A percentile compares a stretch with the other conserved stretches of the same genome.
Conservation (phyloP, 2,888 invertebrate species). For the Rotaria macrura region DNA sequence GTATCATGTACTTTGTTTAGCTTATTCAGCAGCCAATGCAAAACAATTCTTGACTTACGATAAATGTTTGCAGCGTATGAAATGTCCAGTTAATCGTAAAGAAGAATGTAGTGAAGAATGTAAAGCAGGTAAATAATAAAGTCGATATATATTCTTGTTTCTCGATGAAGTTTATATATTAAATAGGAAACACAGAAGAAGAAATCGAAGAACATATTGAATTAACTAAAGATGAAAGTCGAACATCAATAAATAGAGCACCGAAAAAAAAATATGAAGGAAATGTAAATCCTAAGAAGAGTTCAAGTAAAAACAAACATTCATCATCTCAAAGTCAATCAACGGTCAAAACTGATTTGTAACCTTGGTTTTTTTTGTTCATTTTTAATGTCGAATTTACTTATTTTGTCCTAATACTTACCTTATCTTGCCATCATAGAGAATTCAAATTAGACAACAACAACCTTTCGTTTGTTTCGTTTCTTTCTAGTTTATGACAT, state of each 20-base stretch:
- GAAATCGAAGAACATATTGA: slow-evolving; percentile 18
- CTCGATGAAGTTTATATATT: background rate
- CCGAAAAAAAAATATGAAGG: background rate
- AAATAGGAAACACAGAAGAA: background rate
- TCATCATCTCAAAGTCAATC: background rate
- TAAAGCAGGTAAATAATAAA: background rate
- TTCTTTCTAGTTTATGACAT: too few species aligned
- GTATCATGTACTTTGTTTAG: background rate
- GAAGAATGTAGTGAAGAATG: slow-evolving; percentile 22
- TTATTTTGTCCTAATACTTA: background rate
- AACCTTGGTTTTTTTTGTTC: background rate
- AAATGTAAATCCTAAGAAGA: background rate
- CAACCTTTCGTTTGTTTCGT: too few species aligned
- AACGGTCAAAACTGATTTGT: background rate
- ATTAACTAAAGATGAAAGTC: background rate
- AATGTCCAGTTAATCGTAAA: slow-evolving; percentile 13
- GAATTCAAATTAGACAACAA: background rate
- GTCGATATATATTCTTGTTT: background rate
- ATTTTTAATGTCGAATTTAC: too few species aligned
- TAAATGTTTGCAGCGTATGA: slow-evolving; percentile 21
- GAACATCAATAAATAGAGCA: background rate
- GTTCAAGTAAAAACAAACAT: background rate
- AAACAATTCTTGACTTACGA: background rate
- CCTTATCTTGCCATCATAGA: background rate
- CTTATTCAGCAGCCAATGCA: background rate